Evolutionary conservation across 2,113 vertebrate species (phyloP).

Genomic region (Xenopus laevis): DNA sequence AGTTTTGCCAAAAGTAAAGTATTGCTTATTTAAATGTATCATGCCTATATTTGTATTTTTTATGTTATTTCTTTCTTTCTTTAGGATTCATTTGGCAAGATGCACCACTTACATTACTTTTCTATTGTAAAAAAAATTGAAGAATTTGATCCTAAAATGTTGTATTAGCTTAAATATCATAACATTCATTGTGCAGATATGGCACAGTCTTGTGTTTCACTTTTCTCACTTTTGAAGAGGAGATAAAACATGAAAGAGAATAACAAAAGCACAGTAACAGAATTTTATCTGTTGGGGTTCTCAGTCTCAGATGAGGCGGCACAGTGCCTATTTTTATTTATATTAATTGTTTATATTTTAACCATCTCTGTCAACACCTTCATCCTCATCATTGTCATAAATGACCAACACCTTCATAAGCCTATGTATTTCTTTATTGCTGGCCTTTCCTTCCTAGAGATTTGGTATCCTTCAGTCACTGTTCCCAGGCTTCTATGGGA

Average conservation of each 20-base stretch:
- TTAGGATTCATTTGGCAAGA: no score
- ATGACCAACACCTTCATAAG: conserved; percentile 2
- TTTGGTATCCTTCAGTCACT: conserved; percentile 18
- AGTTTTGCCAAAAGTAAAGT: no score
- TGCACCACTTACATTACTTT: no score
- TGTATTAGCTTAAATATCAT: no score
- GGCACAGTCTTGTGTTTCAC: no score
- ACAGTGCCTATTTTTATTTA: conserved; percentile 6
- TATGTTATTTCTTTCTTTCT: no score
- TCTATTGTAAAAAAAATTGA: no score
- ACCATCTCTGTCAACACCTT: conserved; percentile 1
- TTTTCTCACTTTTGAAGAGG: not conserved
- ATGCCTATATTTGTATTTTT: no score
- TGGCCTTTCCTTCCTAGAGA: conserved; percentile 25
- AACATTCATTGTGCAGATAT: no score
- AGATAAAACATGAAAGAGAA: conserved; percentile 26
- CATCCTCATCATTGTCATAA: conserved; percentile 3
- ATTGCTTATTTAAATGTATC: no score
- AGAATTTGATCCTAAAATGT: no score
- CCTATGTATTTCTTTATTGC: conserved; percentile 37
- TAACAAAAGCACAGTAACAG: not conserved
- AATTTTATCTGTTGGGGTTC: conserved; percentile 25
- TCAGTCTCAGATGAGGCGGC: not conserved
- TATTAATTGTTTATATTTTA: conserved; percentile 8
- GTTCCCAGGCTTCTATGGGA: conserved; percentile 16